Conservation (phyloP, 1,140 invertebrate species). For the Schlechtendalia chinensis region DNA sequence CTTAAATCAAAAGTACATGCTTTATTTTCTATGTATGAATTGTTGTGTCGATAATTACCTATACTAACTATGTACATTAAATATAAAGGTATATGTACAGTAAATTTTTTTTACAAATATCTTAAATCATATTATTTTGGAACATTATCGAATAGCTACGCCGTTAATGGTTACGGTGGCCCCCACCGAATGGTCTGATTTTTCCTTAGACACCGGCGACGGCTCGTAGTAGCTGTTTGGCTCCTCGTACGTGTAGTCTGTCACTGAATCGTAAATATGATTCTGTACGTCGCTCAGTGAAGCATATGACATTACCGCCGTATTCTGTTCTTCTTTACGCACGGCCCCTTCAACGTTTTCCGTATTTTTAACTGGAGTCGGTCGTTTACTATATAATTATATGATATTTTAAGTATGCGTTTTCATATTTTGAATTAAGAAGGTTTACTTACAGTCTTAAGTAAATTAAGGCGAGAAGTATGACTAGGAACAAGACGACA, state of each 20-base stretch:
- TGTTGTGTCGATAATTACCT: too few relatives aligned
- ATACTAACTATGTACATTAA: constrained; percentile 41
- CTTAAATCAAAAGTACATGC: too few relatives aligned
- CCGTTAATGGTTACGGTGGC: constrained; percentile 69
- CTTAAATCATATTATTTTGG: constrained; percentile 27
- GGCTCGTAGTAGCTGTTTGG: constrained; percentile 69
- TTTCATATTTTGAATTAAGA: background rate
- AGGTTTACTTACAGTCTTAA: constrained; percentile 68
- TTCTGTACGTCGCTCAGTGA: constrained; percentile 67
- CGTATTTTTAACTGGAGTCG: constrained; percentile 80
- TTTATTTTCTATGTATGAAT: too few relatives aligned
- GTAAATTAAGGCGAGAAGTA: constrained; percentile 74
- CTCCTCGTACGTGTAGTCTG: constrained; percentile 69
- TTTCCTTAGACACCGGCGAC: constrained; percentile 60
- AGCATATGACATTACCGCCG: constrained; percentile 82
- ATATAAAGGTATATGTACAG: constrained; percentile 42
- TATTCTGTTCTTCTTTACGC: constrained; percentile 78
- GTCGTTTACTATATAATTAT: constrained; percentile 65
- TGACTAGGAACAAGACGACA: constrained; percentile 71
- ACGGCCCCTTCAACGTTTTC: constrained; percentile 82
- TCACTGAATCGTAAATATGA: constrained; percentile 71
- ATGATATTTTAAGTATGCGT: background rate
- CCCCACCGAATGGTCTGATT: constrained; percentile 57
- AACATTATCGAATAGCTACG: constrained; percentile 65
- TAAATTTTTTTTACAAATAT: background rate